phyloP scores from a whole-genome alignment of 1,140 invertebrate species.

The Metaphire vulgaris region DNA sequence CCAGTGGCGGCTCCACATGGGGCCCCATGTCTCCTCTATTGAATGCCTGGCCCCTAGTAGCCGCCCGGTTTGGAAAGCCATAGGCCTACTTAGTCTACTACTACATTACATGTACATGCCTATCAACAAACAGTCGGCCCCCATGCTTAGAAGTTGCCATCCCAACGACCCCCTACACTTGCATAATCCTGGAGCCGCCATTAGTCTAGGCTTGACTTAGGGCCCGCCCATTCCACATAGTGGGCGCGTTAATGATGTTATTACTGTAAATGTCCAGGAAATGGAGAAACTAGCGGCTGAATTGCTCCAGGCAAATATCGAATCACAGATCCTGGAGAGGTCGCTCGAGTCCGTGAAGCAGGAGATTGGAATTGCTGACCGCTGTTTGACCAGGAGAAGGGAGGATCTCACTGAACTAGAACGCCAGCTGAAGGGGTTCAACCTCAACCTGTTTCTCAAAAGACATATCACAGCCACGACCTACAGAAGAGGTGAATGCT shows the following conservation, averaged over 20 bases:
- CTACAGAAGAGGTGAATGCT: constrained; percentile 55
- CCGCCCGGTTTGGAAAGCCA: too few relatives aligned
- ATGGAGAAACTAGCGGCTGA: not conserved
- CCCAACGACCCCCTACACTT: too few relatives aligned
- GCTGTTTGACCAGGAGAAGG: constrained; percentile 20
- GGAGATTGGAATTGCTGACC: constrained; percentile 21
- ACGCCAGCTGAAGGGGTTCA: not conserved
- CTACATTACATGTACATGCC: too few relatives aligned
- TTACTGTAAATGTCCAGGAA: not conserved
- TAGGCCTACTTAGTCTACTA: too few relatives aligned
- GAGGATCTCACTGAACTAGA: constrained; percentile 9
- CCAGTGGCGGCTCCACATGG: too few relatives aligned
- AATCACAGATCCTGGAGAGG: not conserved
- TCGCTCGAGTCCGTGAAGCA: constrained; percentile 10
- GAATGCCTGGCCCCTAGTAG: too few relatives aligned
- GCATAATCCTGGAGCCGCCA: too few relatives aligned
- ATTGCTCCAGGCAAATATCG: not conserved
- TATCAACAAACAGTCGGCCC: too few relatives aligned
- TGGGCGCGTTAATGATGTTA: not conserved
- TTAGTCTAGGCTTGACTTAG: too few relatives aligned
- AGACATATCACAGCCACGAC: not conserved
- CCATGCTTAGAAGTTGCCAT: too few relatives aligned
- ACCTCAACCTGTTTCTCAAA: constrained; percentile 7
- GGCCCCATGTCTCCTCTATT: too few relatives aligned
- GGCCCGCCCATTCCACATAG: too few relatives aligned